These are phyloP conservation scores for Drosophila fuyamai DNA, from an alignment of 1,140 invertebrate genomes.

Conservation along the genomic window DNA sequence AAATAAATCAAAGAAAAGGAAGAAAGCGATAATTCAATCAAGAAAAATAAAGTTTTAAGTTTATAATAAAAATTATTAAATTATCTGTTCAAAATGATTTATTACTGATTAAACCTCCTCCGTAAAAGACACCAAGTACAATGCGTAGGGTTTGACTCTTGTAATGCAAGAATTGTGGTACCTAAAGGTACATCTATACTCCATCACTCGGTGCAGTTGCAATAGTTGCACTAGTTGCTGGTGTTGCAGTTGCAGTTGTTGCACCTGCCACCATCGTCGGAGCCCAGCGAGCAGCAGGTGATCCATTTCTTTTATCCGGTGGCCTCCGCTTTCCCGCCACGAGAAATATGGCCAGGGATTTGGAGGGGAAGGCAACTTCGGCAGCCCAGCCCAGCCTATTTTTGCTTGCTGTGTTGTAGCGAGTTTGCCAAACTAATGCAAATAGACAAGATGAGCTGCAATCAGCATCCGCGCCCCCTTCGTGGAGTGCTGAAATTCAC, in stretches of 20 bases:
- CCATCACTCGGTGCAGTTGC: slow-evolving; percentile 14
- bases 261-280: slow-evolving; percentile 69
- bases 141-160: too few relatives aligned
- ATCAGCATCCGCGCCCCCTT: slow-evolving; percentile 7
- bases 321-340: slow-evolving; percentile 45
- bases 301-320: slow-evolving; percentile 83
- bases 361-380: slow-evolving; percentile 27
- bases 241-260: slow-evolving; percentile 54
- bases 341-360: slow-evolving; percentile 26
- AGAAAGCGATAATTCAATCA: background rate
- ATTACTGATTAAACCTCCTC: too few relatives aligned
- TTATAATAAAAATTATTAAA: background rate
- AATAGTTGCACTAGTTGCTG: slow-evolving; percentile 7
- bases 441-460: slow-evolving; percentile 72
- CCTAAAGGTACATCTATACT: background rate
- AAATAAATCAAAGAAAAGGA: background rate
- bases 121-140: too few relatives aligned
- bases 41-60: background rate
- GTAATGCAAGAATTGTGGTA: too few relatives aligned
- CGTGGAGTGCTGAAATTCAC: slow-evolving; percentile 48
- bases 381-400: slow-evolving; percentile 53
- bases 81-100: too few relatives aligned
- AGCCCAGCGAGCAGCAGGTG: slow-evolving; percentile 71
- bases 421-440: slow-evolving; percentile 75
- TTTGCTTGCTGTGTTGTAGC: slow-evolving; percentile 41